A percentile compares a stretch with the other conserved stretches of the same genome.
phyloP scores from a whole-genome alignment of 2,113 vertebrate species.

The Crotalus tigris region DNA sequence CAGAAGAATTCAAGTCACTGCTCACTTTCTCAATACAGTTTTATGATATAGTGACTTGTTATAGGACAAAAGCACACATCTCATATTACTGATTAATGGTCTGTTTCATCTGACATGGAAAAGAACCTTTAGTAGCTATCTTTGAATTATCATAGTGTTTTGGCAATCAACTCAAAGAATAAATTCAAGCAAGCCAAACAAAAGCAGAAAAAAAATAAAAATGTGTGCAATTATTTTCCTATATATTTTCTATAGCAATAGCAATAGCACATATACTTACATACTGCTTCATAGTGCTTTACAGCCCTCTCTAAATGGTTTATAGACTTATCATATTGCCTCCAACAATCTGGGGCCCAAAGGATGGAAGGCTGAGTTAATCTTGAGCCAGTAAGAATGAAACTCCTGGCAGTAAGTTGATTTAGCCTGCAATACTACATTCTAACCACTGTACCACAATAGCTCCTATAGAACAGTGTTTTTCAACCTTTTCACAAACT shows the following conservation, averaged over 20 bases:
- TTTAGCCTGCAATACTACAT: not conserved
- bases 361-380: not conserved
- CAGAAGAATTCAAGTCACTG: not conserved
- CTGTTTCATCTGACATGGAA: constrained; percentile 19
- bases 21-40: not conserved
- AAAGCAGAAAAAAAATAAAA: constrained; percentile 7
- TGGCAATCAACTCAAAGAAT: constrained; percentile 10
- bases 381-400: not conserved
- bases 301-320: not conserved
- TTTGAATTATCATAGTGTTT: constrained; percentile 28
- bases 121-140: constrained; percentile 42
- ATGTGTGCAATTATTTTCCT: not conserved
- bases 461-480: not conserved
- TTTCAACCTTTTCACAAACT: too few relatives aligned
- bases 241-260: not conserved
- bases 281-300: not conserved
- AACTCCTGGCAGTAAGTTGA: not conserved
- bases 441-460: not conserved
- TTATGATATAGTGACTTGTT: not conserved
- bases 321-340: not conserved
- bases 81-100: constrained; percentile 8
- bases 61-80: not conserved
- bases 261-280: not conserved
- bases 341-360: not conserved
- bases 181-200: constrained; percentile 45